phyloP scores from a whole-genome alignment of 2,113 vertebrate genomes.

The Fulica atra region DNA sequence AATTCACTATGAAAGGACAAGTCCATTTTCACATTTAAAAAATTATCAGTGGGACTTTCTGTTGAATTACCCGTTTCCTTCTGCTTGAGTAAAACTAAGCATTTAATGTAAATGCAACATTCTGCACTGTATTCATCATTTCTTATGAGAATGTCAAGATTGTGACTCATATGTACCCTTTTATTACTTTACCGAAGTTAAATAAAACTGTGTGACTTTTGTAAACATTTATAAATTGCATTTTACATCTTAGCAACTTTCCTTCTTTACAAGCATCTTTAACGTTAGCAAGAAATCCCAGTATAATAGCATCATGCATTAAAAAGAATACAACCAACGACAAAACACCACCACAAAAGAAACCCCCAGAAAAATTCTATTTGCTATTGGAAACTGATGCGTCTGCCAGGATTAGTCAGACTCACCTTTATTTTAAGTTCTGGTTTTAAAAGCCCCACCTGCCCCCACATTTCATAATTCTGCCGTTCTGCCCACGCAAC shows the following conservation, averaged over 20 bases:
- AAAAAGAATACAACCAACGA: background rate
- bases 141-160: conserved; percentile 46
- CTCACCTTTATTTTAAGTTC: background rate
- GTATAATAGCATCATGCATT: background rate
- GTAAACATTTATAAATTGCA: conserved; percentile 25
- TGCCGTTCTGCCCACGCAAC: background rate
- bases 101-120: conserved; percentile 70
- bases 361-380: accelerated
- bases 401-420: background rate
- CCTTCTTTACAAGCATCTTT: background rate
- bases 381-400: background rate
- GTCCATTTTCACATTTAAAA: conserved; percentile 11
- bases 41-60: conserved; percentile 37
- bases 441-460: background rate
- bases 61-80: conserved; percentile 24
- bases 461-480: background rate
- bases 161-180: conserved; percentile 54
- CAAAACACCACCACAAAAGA: background rate
- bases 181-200: conserved; percentile 67
- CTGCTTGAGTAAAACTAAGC: conserved; percentile 58
- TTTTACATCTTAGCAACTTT: background rate
- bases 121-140: conserved; percentile 54
- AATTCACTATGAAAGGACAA: conserved; percentile 20
- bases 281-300: background rate
- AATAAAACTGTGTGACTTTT: conserved; percentile 71